These are phyloP conservation scores for Euzophera pinguis DNA, from an alignment of 2,888 invertebrate species.

Conservation along the genomic window DNA sequence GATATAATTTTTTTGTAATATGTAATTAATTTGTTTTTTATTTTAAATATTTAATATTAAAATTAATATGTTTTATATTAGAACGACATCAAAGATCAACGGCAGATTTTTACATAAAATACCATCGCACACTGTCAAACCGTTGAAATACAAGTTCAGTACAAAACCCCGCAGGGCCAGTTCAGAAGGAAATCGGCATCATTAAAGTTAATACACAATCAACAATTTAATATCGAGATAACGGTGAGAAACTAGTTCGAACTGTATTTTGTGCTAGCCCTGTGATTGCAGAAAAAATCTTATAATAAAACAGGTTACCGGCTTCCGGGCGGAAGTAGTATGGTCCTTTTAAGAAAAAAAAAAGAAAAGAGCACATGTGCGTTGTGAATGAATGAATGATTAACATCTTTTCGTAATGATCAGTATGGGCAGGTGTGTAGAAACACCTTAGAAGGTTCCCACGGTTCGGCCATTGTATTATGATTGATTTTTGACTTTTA, in stretches of 20 bases:
- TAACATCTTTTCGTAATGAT: constrained; percentile 60
- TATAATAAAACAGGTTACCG: constrained; percentile 74
- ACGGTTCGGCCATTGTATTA: constrained; percentile 45
- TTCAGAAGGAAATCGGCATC: constrained; percentile 11
- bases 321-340: constrained; percentile 76
- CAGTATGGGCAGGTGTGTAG: constrained; percentile 51
- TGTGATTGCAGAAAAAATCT: constrained; percentile 59
- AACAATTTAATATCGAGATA: background rate
- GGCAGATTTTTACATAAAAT: background rate
- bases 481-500: constrained; percentile 38
- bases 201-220: constrained; percentile 9
- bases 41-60: too few species aligned
- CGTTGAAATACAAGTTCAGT: background rate
- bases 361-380: constrained; percentile 54
- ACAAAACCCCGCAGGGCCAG: constrained; percentile 1
- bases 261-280: constrained; percentile 36
- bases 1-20: too few species aligned
- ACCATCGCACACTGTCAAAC: background rate
- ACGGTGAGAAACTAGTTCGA: constrained; percentile 7
- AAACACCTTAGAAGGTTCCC: constrained; percentile 62
- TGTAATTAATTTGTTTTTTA: too few species aligned
- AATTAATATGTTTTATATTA: too few species aligned
- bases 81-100: too few species aligned
- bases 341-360: constrained; percentile 57
- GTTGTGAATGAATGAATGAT: constrained; percentile 46